A percentile compares a stretch with the other conserved stretches of the same genome.
Evolutionary conservation across 2,888 invertebrate genomes (phyloP).

Genomic region (Acholoe squamosa): DNA sequence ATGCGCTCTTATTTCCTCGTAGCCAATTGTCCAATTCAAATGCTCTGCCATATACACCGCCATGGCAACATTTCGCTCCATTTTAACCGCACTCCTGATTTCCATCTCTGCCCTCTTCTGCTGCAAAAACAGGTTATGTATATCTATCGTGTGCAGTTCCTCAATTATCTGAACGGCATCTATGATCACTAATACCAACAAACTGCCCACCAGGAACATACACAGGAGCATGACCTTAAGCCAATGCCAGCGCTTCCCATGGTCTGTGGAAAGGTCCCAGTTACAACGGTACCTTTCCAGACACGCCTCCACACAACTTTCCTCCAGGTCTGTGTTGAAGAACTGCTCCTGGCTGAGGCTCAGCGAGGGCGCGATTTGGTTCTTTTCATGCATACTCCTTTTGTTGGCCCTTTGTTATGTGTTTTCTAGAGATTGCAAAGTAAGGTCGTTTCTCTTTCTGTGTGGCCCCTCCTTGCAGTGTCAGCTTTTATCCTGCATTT

Average conservation of each 20-base stretch:
- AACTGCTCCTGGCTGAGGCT: background rate
- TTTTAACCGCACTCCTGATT: background rate
- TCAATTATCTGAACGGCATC: background rate
- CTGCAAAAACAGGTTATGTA: background rate
- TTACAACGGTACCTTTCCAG: background rate
- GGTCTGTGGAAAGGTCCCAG: background rate
- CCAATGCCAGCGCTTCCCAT: conserved; percentile 49
- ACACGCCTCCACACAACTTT: background rate
- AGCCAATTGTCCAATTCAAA: background rate
- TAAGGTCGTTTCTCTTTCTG: too few relatives aligned
- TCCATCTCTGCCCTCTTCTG: background rate
- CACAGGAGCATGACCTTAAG: background rate
- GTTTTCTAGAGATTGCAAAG: background rate
- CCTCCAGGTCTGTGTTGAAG: background rate
- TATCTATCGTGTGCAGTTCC: background rate
- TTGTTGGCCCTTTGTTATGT: background rate
- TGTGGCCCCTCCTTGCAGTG: too few relatives aligned
- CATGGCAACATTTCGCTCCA: conserved; percentile 27
- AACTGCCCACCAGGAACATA: background rate
- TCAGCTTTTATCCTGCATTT: too few relatives aligned
- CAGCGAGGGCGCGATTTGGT: background rate
- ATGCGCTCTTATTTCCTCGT: background rate
- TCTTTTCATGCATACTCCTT: conserved; percentile 37
- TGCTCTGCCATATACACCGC: background rate
- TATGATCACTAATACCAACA: background rate